A percentile compares a stretch with the other conserved stretches of the same genome.
These are phyloP conservation scores for Pedetes capensis DNA, from an alignment of 2,113 vertebrate species.

Conservation along the genomic window DNA sequence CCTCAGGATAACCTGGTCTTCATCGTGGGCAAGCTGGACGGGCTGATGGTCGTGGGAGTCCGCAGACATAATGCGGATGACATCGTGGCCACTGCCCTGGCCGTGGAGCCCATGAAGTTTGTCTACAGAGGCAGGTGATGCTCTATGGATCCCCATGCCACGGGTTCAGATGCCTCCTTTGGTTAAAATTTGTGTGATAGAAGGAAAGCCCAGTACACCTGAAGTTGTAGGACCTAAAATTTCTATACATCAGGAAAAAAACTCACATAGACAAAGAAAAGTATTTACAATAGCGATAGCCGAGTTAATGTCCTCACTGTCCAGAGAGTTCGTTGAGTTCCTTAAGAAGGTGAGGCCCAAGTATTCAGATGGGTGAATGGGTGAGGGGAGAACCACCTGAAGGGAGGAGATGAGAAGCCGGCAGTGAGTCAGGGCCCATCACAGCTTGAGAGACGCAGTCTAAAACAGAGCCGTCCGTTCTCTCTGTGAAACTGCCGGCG, in stretches of 20 bases:
- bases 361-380: rapidly evolving
- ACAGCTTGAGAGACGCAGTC: rapidly evolving
- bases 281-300: neutral
- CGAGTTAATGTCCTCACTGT: neutral
- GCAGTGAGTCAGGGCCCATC: neutral
- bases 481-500: neutral
- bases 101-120: conserved; percentile 98
- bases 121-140: conserved; percentile 96
- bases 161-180: neutral
- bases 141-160: neutral
- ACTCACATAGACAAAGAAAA: neutral
- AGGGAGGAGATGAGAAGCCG: neutral
- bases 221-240: neutral
- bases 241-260: neutral
- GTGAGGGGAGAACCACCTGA: neutral
- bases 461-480: rapidly evolving
- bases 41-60: conserved; percentile 92
- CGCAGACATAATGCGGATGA: conserved; percentile 95
- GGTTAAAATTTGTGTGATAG: neutral
- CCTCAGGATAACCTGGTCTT: conserved; percentile 93
- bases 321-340: neutral
- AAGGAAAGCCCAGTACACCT: neutral
- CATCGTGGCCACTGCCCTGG: conserved; percentile 93
- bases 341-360: neutral
- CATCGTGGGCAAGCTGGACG: conserved; percentile 94